These are phyloP conservation scores for Clarias gariepinus DNA, from an alignment of 2,113 vertebrate genomes.

Conservation along the genomic window DNA sequence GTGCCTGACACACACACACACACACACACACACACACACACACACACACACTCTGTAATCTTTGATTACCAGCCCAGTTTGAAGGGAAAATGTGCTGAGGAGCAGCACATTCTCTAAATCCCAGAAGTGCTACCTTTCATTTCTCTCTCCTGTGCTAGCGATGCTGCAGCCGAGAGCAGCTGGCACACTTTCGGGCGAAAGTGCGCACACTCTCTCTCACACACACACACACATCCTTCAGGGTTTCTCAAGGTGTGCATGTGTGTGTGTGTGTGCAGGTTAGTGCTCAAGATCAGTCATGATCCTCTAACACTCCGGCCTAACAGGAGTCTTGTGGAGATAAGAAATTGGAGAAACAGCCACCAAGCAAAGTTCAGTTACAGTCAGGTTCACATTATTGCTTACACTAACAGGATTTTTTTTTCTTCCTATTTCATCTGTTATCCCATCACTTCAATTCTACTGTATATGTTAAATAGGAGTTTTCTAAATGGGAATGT, in stretches of 20 bases:
- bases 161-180: conserved; percentile 77
- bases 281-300: conserved; percentile 24
- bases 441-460: conserved; percentile 1
- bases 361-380: conserved; percentile 4
- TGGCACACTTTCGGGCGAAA: conserved; percentile 75
- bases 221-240: not conserved
- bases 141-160: conserved; percentile 76
- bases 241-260: conserved; percentile 35
- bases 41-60: conserved; percentile 66
- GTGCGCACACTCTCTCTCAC: conserved; percentile 37
- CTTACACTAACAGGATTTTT: conserved; percentile 4
- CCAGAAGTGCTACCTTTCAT: conserved; percentile 76
- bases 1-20: not conserved
- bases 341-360: conserved; percentile 10
- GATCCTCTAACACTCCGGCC: conserved; percentile 42
- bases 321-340: conserved; percentile 47
- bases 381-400: conserved; percentile 37
- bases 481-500: not conserved
- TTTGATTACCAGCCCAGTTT: conserved; percentile 74
- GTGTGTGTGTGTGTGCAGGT: conserved; percentile 22
- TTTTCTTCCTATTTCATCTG: not conserved
- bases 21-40: conserved; percentile 15
- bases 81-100: conserved; percentile 76
- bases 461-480: not conserved
- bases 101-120: conserved; percentile 76